Base-by-base conservation (phyloP, 2,888 invertebrate genomes). In the Chouioia cunea region DNA sequence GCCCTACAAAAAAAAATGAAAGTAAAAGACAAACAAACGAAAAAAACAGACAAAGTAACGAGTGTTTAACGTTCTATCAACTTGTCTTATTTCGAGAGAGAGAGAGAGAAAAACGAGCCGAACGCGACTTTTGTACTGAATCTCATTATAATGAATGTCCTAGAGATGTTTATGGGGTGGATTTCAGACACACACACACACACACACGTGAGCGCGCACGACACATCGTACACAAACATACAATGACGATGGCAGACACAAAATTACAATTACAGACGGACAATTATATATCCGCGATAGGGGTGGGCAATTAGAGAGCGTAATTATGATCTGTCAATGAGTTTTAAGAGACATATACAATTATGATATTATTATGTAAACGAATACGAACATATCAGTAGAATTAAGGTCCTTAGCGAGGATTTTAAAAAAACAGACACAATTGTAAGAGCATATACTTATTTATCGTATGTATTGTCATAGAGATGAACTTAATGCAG, bases 1-100 rank as follows among this genome's bases (percentile, higher is more conserved):
- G 92, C 93, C 93, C 92, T 92, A 89, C 89, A 88, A 89, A 77
- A 88, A 87, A 23, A 54, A 54, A 54, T 18, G 18, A 50, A 50
- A 50, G 16, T 50, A 18, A 50, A 12, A 0, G 50, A 50, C 16
- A 62, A 71, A 70, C 46, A 73, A 70, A 65, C 56, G 64, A 66
- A 64, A 66, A 68, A 65, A 8, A 16, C 15, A 16, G 48, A 18
- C n/a, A 52, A 52, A 4, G 3, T 14, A 71, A 71, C 87, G 87
- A 83, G 83, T 85, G 84, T 84, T 89, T 89, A 71, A 89, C 88
- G 89, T 89, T 89, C 88, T 88, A 88, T 82, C 80, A 83, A 36
- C 36, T 36, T 83, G 77, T 80, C 81, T 83, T 83, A 80, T 83
- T 82, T 78, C 80, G 77, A 76, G 74, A 65, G 20, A 57, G 50